Base-by-base conservation (phyloP, 1,140 invertebrate species). In the Caenorhabditis brenneri region DNA sequence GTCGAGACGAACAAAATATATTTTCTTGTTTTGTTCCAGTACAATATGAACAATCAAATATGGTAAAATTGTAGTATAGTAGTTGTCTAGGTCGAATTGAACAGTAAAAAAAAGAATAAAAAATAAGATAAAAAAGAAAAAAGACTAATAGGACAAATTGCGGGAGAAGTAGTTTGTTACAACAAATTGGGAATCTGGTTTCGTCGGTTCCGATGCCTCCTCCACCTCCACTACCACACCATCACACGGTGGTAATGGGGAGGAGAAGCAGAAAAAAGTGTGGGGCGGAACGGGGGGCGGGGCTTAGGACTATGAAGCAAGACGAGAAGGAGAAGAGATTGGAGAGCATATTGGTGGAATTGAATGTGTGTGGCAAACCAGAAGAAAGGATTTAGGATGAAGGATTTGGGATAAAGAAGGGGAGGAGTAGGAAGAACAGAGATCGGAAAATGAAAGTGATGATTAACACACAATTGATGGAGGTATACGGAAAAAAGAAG, bases 351-450 rank as follows among this genome's bases (percentile, higher is more conserved):
- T 42, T 12, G 31, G 16, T 15, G 27, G 24, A 6, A 42, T 42
- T 51, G 15, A 36, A 12, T 65, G 65, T 74, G 65, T 74, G 65
- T 74, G 65, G 36, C 33, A 74, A 74, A 74, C n/a, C 31, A 65
- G 39, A 74, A 74, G 65, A 74, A 42, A 74, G 65, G 65, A 74
- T 74, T 74, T 74, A 22, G 22, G 65, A 24, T 10, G 33, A 12
- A 42, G 65, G 65, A 74, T 74, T 55, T 39, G n/a, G 65, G 36
- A 42, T 74, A 74, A 42, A 42, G 22, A 31, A 46, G 36, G 22
- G 36, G 33, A 31, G 22, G 29, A 31, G 15, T 7, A 42, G 7
- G 16, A 65, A 65, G 58, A 65, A 65, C 58, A 65, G 58, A 65
- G 58, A 65, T 65, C 58, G n/a, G 29, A 46, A 31, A 74, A 74